Conservation (phyloP, 2,888 invertebrate genomes). For the Ennomos erosarius region DNA sequence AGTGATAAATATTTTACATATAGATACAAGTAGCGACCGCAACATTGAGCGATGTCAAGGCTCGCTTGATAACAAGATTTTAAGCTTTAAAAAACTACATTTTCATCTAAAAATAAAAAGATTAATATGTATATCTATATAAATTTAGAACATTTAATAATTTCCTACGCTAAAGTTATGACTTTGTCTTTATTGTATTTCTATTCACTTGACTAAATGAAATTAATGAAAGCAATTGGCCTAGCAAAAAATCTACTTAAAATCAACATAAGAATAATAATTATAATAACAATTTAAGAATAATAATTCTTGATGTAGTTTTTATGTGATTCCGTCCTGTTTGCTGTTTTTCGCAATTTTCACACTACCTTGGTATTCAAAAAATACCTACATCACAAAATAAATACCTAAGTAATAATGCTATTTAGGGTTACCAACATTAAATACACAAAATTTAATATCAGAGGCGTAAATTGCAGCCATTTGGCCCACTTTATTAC, state of each 20-base stretch:
- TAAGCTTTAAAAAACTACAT: conserved; percentile 36
- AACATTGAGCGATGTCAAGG: conserved; percentile 35
- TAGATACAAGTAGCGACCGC: conserved; percentile 29
- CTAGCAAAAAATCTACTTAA: conserved; percentile 28
- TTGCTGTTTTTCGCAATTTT: not conserved
- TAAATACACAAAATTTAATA: conserved; percentile 1
- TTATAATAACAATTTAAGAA: not conserved
- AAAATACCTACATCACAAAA: no score
- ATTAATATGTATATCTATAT: conserved; percentile 20
- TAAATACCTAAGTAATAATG: no score
- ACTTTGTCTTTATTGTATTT: conserved; percentile 38
- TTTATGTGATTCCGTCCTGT: no score
- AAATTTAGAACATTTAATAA: conserved; percentile 33
- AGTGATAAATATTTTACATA: conserved; percentile 16
- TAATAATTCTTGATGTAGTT: no score
- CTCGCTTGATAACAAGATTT: conserved; percentile 29
- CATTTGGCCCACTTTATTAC: conserved; percentile 15
- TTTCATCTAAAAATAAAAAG: conserved; percentile 39
- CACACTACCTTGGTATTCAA: not conserved
- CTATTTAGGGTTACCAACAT: not conserved
- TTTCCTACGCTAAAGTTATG: conserved; percentile 35
- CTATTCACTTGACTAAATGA: conserved; percentile 30
- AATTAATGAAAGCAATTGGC: conserved; percentile 30
- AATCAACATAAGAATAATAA: no score
- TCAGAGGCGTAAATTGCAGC: conserved; percentile 5